Percentiles rank a stretch among this genome's conserved stretches.
Evolutionary conservation across 1,140 invertebrate species (phyloP).

Genomic region (Philotrypesis tridentata): DNA sequence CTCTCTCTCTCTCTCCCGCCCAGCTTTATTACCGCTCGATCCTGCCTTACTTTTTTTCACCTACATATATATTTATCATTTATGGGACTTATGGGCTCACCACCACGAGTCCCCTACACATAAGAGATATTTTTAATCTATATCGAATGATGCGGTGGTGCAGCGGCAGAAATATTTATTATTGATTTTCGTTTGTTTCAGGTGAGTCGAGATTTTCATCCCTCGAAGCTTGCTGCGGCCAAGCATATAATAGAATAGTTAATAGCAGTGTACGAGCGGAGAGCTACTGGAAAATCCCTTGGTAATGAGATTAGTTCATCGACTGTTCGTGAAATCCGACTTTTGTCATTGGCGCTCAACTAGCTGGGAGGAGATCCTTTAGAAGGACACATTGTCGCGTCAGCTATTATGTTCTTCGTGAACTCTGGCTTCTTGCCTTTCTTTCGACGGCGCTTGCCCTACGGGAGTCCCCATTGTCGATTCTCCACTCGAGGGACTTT

Average conservation of each 20-base stretch:
- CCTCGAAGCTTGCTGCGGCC: too few species aligned
- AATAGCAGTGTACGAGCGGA: too few species aligned
- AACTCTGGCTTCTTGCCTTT: slow-evolving; percentile 29
- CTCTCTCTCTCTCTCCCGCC: background rate
- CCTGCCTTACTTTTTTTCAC: slow-evolving; percentile 10
- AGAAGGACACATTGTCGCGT: slow-evolving; percentile 19
- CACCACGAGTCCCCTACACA: too few species aligned
- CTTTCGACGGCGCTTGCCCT: slow-evolving; percentile 17
- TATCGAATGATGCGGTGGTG: too few species aligned
- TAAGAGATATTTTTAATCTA: slow-evolving; percentile 29
- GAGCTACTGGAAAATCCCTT: background rate
- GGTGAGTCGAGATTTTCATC: background rate
- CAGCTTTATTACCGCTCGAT: slow-evolving; percentile 15
- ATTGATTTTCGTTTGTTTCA: background rate
- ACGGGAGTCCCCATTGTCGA: slow-evolving; percentile 35
- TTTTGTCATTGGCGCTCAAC: background rate
- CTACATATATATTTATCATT: slow-evolving; percentile 4
- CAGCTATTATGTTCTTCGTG: slow-evolving; percentile 31
- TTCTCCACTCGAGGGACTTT: slow-evolving; percentile 15
- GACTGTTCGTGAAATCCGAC: background rate
- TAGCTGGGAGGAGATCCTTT: slow-evolving; percentile 13
- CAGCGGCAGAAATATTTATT: too few species aligned
- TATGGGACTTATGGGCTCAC: slow-evolving; percentile 23
- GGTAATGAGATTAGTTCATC: background rate
- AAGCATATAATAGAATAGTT: too few species aligned